Conservation (phyloP, 2,797 vertebrate species). For the Gorsachius magnificus region DNA sequence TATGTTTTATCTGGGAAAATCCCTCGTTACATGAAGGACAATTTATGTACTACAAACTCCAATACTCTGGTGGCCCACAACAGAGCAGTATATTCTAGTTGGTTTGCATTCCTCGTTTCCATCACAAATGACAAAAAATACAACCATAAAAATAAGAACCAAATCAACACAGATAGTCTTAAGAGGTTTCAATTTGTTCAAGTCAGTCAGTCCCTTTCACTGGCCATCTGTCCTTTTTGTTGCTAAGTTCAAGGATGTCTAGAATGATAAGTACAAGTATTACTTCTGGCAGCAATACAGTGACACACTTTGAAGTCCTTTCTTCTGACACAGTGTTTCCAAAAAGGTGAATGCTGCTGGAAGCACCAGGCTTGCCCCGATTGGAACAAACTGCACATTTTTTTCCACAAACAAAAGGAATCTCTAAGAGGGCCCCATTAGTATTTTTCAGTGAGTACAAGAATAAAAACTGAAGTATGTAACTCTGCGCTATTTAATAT, state of each 20-base stretch:
- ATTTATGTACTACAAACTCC: not conserved
- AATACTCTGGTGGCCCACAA: not conserved
- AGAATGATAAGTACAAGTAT: conserved; percentile 5
- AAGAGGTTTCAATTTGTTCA: conserved; percentile 24
- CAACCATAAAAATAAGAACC: not conserved
- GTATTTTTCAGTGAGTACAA: not conserved
- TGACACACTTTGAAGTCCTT: not conserved
- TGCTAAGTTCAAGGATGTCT: not conserved
- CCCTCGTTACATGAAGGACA: not conserved
- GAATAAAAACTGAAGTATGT: not conserved
- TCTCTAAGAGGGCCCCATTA: not conserved
- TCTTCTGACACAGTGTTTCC: conserved; percentile 30
- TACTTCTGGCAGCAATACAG: not conserved
- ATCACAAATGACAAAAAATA: not conserved
- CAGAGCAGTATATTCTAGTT: not conserved
- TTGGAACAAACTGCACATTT: not conserved
- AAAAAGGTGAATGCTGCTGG: not conserved
- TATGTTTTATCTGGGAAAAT: conserved; percentile 21
- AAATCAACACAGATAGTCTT: not conserved
- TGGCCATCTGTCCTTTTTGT: conserved; percentile 43
- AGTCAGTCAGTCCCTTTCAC: not conserved
- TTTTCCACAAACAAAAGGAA: not conserved
- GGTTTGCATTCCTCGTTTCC: not conserved
- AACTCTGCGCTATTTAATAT: not conserved
- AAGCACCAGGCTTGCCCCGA: not conserved